These are phyloP conservation scores for Ricordea florida DNA, from an alignment of 92 coral and sea anemone genomes.

Conservation along the genomic window DNA sequence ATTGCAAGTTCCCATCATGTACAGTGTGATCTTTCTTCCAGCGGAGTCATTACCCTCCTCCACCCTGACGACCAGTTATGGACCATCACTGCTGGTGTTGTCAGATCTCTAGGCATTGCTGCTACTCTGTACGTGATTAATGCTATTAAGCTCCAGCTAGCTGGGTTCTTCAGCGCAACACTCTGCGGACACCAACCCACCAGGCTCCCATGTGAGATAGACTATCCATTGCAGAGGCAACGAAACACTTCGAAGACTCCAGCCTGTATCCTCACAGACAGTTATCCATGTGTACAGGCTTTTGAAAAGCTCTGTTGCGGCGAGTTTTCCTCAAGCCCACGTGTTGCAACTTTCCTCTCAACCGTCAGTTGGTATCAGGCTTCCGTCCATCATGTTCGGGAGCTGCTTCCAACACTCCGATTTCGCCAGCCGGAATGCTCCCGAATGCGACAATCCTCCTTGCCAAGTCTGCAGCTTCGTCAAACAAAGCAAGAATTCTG, in stretches of 20 bases:
- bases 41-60: conserved; percentile 17
- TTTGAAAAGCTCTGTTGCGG: conserved; percentile 34
- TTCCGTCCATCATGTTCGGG: conserved; percentile 25
- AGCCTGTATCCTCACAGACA: conserved; percentile 37
- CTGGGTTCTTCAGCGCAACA: conserved; percentile 50
- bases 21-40: not conserved
- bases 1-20: not conserved
- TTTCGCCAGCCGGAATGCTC: conserved; percentile 24
- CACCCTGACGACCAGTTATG: conserved; percentile 54
- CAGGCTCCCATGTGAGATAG: conserved; percentile 53
- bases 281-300: conserved; percentile 42
- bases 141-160: conserved; percentile 24
- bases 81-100: conserved; percentile 53
- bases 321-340: conserved; percentile 34
- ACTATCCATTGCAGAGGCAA: conserved; percentile 26
- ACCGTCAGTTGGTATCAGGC: conserved; percentile 16
- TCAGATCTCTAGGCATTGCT: conserved; percentile 19
- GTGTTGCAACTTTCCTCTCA: conserved; percentile 15
- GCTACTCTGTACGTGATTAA: conserved; percentile 39
- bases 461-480: conserved; percentile 24
- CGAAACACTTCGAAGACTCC: conserved; percentile 6
- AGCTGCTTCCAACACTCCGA: conserved; percentile 10
- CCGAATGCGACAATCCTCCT: not conserved
- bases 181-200: conserved; percentile 10
- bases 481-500: not conserved